phyloP scores from a whole-genome alignment of 2,888 invertebrate genomes.

The Shargacucullia verbasci region DNA sequence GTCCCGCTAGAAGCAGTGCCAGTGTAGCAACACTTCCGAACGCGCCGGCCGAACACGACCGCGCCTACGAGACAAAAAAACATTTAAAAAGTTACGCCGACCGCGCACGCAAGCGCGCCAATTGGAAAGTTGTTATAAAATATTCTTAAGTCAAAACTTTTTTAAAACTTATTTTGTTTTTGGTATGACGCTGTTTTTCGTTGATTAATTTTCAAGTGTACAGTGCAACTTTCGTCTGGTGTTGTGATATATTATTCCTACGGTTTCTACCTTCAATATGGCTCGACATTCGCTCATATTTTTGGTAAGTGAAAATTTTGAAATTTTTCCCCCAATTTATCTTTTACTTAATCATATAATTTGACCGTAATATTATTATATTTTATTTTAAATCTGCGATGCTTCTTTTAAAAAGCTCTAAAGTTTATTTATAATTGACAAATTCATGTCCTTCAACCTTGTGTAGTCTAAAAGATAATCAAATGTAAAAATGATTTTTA shows the following conservation, averaged over 20 bases:
- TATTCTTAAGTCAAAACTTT: slow-evolving; percentile 18
- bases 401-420: too few species aligned
- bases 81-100: slow-evolving; percentile 28
- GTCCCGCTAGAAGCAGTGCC: slow-evolving; percentile 64
- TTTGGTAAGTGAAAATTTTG: slow-evolving; percentile 64
- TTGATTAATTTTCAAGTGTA: slow-evolving; percentile 60
- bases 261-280: slow-evolving; percentile 57
- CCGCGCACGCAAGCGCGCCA: slow-evolving; percentile 50
- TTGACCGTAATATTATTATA: too few species aligned
- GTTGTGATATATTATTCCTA: slow-evolving; percentile 58
- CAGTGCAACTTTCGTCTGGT: slow-evolving; percentile 59
- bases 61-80: slow-evolving; percentile 49
- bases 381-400: too few species aligned
- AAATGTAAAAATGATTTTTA: too few species aligned
- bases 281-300: slow-evolving; percentile 59
- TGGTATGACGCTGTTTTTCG: slow-evolving; percentile 15
- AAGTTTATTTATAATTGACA: too few species aligned
- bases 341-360: too few species aligned
- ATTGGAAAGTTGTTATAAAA: slow-evolving; percentile 38
- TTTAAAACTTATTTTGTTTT: slow-evolving; percentile 23
- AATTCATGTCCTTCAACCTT: too few species aligned
- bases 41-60: slow-evolving; percentile 59
- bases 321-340: too few species aligned
- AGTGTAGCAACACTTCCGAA: slow-evolving; percentile 51
- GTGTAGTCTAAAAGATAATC: too few species aligned